Percentiles rank a stretch among this genome's conserved stretches.
Evolutionary conservation across 2,797 vertebrate genomes (phyloP).

Genomic region (Rhinoraja longicauda): DNA sequence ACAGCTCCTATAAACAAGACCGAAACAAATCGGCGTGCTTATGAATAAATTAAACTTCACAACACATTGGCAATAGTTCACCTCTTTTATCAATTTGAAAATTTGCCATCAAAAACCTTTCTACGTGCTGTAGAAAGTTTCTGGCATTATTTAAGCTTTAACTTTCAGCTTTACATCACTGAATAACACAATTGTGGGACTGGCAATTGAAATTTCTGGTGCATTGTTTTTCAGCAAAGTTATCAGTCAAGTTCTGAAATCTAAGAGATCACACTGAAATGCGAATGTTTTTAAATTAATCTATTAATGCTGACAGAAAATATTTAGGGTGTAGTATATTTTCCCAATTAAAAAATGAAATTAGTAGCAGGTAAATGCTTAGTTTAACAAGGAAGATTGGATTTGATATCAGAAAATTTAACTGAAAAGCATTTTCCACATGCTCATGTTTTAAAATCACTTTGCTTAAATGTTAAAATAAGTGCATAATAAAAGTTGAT

Average conservation of each 20-base stretch:
- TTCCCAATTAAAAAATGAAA: neutral
- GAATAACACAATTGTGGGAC: neutral
- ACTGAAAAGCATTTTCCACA: neutral
- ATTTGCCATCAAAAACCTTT: neutral
- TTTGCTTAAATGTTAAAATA: neutral
- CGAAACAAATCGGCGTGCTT: neutral
- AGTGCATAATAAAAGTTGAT: neutral
- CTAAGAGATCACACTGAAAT: neutral
- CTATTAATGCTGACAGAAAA: neutral
- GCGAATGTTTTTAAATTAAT: neutral
- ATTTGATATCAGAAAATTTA: neutral
- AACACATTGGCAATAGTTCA: neutral
- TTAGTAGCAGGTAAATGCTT: neutral
- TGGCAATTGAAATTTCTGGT: neutral
- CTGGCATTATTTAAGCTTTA: neutral
- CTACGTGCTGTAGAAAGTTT: neutral
- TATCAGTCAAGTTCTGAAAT: neutral
- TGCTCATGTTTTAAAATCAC: neutral
- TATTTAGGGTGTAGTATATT: neutral
- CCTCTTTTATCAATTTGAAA: neutral
- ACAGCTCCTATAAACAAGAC: conserved; percentile 68
- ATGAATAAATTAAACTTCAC: neutral
- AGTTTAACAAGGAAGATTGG: neutral
- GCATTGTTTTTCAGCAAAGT: neutral
- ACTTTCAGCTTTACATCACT: neutral